Evolutionary conservation across 2,888 invertebrate genomes (phyloP).

Genomic region (Diadromus collaris): DNA sequence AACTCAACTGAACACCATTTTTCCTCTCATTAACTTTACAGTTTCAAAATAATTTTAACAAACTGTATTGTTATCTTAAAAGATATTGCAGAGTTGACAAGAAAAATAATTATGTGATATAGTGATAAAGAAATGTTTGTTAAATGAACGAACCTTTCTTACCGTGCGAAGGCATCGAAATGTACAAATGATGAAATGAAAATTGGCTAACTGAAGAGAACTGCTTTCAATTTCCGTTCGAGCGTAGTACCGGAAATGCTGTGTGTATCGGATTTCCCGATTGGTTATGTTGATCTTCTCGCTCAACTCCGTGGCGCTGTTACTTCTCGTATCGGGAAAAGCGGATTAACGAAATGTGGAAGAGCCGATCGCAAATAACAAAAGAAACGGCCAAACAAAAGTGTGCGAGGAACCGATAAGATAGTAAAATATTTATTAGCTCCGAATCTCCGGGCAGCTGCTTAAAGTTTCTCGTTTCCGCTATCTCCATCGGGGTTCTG

Average conservation of each 20-base stretch:
- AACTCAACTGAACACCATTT: not conserved
- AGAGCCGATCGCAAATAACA: constrained; percentile 40
- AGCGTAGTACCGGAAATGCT: constrained; percentile 1
- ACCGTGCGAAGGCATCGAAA: not conserved
- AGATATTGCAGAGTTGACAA: not conserved
- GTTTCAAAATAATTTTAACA: not conserved
- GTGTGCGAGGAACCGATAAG: constrained; percentile 42
- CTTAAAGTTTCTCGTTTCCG: constrained; percentile 47
- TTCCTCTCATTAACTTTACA: not conserved
- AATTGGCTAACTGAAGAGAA: not conserved
- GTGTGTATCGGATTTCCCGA: constrained; percentile 47
- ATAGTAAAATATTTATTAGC: constrained; percentile 68
- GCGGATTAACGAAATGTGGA: constrained; percentile 46
- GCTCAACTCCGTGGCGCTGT: constrained; percentile 12
- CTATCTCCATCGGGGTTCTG: constrained; percentile 48
- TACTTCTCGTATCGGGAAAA: constrained; percentile 37
- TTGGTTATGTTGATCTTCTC: constrained; percentile 53
- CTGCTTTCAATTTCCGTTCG: constrained; percentile 10
- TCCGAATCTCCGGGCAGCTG: constrained; percentile 45
- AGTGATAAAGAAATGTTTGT: not conserved
- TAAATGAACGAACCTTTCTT: not conserved
- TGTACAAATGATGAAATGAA: not conserved
- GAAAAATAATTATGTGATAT: not conserved
- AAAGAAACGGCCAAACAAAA: constrained; percentile 52
- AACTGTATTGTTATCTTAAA: not conserved